Conservation (phyloP, 2,113 vertebrate species). For the Alligator mississippiensis region DNA sequence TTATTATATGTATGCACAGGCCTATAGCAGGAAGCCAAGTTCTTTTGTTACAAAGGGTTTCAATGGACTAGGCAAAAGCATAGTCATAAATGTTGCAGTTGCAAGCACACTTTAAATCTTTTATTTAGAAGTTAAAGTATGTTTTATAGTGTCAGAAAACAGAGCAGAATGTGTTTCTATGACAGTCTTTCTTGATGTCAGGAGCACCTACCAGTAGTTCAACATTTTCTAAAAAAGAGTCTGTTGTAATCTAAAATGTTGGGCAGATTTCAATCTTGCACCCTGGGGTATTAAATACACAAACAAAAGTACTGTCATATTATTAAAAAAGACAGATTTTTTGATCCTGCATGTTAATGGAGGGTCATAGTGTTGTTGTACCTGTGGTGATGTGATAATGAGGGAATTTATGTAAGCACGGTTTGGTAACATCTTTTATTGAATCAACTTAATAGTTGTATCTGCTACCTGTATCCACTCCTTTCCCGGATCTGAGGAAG, state of each 20-base stretch:
- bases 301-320: neutral
- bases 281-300: neutral
- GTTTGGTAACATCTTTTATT: too few species aligned
- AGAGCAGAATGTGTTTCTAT: constrained; percentile 19
- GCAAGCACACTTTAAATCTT: constrained; percentile 36
- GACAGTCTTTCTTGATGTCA: constrained; percentile 22
- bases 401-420: too few species aligned
- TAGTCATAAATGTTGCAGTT: constrained; percentile 60
- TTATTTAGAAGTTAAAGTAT: constrained; percentile 33
- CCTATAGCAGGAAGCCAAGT: constrained; percentile 37
- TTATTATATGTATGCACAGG: constrained; percentile 40
- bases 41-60: neutral
- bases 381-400: too few species aligned
- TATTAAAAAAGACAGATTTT: constrained; percentile 20
- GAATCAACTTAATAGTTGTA: too few species aligned
- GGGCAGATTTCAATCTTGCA: neutral
- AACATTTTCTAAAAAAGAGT: constrained; percentile 22
- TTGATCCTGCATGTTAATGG: too few species aligned
- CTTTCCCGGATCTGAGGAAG: too few species aligned
- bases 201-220: neutral
- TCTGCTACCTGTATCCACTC: too few species aligned
- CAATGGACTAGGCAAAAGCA: constrained; percentile 25
- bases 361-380: too few species aligned
- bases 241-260: constrained; percentile 12
- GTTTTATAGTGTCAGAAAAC: constrained; percentile 43